Evolutionary conservation across 2,888 invertebrate species (phyloP).

Genomic region (Lysandra coridon): DNA sequence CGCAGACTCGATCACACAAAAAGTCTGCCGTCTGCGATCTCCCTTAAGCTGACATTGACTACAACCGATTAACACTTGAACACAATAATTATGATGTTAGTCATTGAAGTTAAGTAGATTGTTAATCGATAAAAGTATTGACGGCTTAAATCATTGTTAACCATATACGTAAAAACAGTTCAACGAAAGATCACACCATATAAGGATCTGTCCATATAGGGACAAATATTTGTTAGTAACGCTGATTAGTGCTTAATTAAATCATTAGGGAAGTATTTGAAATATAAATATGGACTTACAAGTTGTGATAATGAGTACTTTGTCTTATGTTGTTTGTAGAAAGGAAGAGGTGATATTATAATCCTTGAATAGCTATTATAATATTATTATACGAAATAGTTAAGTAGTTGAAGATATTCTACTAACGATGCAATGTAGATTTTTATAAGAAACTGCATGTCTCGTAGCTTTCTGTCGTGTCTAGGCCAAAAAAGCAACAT

Average conservation of each 20-base stretch:
- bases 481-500: no score
- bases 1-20: no score
- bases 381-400: no score
- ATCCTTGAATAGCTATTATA: neutral
- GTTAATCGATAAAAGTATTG: constrained; percentile 6
- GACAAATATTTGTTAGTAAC: constrained; percentile 1
- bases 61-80: no score
- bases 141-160: constrained; percentile 9
- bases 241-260: constrained; percentile 24
- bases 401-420: no score
- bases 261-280: constrained; percentile 19
- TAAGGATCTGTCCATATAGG: neutral
- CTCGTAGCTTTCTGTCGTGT: no score
- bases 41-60: no score
- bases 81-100: neutral
- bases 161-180: constrained; percentile 16
- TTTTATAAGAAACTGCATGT: no score
- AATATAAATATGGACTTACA: constrained; percentile 1
- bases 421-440: no score
- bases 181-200: constrained; percentile 2
- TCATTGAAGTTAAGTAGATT: neutral
- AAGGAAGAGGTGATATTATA: neutral
- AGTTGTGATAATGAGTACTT: neutral
- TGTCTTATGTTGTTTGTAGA: neutral
- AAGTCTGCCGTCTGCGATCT: no score